Evolutionary conservation across 2,888 invertebrate species (phyloP), one percentile per base, ranked within the genome.

Genomic region (Drosophila pegasa): DNA sequence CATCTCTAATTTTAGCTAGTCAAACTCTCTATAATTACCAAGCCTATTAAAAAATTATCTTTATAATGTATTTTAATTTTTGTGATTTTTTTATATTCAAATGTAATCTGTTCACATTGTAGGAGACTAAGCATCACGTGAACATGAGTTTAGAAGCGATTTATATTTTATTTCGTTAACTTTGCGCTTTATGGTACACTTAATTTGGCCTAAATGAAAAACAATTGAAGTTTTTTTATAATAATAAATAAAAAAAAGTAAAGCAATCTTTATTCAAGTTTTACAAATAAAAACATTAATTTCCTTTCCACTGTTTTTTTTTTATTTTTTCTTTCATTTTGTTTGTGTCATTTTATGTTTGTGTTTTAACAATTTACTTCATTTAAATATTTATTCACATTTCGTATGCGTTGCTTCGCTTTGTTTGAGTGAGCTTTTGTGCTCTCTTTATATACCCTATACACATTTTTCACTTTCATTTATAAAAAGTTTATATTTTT

Each of bases 181-280:
- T 38, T 41, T 69, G 55, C 18, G 57, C 59, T 47, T 52, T 52
- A 25, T 22, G 47, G 47, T 48, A 12, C 33, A 1, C 20, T 9
- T 52, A 4, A 33, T 12, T 48, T 10, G 3, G 20, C 52, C 22
- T 57, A 40, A 48, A 20, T 7, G 7, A 29, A 41, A 54, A 48
- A 54, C 31, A 66, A 67, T 29, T 47, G 47, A 6, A 38, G n/a
- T 56, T 50, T 38, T n/a, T 9, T 20, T 50, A 67, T 47, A 77
- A 79, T 69, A 69, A 75, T 65, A 56, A 48, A 54, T 51, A 52
- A 67, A 56, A 25, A 10, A 18, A 59, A 22, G 27, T 63, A 7
- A 38, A 62, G n/a, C 48, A 60, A 51, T 58, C 60, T 78, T 63
- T 51, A 56, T 48, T 59, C 14, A 12, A 57, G 63, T 45, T 65